Percentiles rank a stretch among this genome's conserved stretches.
phyloP scores from a whole-genome alignment of 2,797 vertebrate genomes.

The Podarcis siculus region DNA sequence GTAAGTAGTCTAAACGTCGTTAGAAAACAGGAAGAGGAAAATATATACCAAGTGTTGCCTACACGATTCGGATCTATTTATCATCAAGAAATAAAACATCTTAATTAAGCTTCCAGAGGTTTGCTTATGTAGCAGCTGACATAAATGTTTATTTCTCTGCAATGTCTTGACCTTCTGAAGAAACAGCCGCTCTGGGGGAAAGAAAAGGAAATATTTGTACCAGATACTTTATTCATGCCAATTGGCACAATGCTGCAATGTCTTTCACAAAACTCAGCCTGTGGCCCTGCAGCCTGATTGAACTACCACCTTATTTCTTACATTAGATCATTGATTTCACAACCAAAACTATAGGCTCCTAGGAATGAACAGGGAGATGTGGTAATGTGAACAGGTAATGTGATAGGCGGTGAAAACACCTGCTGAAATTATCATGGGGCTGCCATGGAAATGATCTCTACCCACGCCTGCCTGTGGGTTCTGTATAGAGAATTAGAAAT shows the following conservation, averaged over 20 bases:
- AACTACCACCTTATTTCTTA: conserved; percentile 12
- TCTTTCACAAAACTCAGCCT: conserved; percentile 36
- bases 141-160: conserved; percentile 14
- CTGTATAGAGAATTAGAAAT: neutral
- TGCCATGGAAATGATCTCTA: neutral
- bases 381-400: too few species aligned
- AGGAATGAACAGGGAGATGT: neutral
- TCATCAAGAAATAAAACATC: conserved; percentile 25
- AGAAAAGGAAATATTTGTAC: neutral
- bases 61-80: conserved; percentile 34
- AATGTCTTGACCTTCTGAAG: conserved; percentile 31
- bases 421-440: neutral
- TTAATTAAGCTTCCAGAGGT: conserved; percentile 35
- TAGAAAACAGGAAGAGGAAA: neutral
- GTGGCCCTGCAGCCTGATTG: conserved; percentile 20
- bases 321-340: conserved; percentile 13
- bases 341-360: neutral
- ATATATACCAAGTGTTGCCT: conserved; percentile 24
- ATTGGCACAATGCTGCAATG: conserved; percentile 37
- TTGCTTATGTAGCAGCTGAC: conserved; percentile 40
- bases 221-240: conserved; percentile 52
- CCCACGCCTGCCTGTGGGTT: too few species aligned
- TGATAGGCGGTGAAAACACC: neutral
- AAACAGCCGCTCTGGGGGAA: neutral
- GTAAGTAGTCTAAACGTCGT: neutral